These are phyloP conservation scores for Chelon auratus DNA, from an alignment of 2,797 vertebrate species.

Conservation along the genomic window DNA sequence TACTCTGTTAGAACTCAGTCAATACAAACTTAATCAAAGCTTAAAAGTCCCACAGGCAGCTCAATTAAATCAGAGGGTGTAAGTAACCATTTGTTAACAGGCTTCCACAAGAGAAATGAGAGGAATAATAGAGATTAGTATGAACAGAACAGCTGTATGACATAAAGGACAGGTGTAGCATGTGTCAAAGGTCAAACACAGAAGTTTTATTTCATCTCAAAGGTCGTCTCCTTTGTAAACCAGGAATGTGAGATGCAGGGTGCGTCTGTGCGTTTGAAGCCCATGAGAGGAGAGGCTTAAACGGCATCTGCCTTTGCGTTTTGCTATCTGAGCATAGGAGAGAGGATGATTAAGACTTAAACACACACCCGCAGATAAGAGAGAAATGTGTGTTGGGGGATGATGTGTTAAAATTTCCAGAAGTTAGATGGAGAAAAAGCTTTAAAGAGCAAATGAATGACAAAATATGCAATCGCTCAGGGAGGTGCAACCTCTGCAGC, in stretches of 20 bases:
- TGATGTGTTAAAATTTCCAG: conserved; percentile 46
- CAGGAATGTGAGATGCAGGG: conserved; percentile 6
- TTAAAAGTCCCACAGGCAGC: neutral
- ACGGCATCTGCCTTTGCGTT: conserved; percentile 35
- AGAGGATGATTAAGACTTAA: conserved; percentile 39
- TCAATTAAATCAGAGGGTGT: conserved; percentile 1
- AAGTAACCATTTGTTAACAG: neutral
- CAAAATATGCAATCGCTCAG: conserved; percentile 62
- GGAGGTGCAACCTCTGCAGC: conserved; percentile 69
- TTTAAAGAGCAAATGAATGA: conserved; percentile 63
- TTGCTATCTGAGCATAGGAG: conserved; percentile 30
- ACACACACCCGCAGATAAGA: conserved; percentile 6
- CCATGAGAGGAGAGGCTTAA: conserved; percentile 8
- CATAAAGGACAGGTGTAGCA: neutral
- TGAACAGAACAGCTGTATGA: neutral
- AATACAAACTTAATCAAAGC: conserved; percentile 1
- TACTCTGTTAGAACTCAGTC: neutral
- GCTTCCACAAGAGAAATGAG: neutral
- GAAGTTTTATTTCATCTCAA: conserved; percentile 16
- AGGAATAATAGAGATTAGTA: neutral
- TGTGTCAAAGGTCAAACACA: conserved; percentile 41
- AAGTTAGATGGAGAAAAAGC: conserved; percentile 33
- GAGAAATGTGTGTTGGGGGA: conserved; percentile 21
- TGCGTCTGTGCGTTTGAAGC: neutral
- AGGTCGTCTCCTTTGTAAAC: conserved; percentile 24